Evolutionary conservation across 2,113 vertebrate species (phyloP).

Genomic region (Felis chaus): DNA sequence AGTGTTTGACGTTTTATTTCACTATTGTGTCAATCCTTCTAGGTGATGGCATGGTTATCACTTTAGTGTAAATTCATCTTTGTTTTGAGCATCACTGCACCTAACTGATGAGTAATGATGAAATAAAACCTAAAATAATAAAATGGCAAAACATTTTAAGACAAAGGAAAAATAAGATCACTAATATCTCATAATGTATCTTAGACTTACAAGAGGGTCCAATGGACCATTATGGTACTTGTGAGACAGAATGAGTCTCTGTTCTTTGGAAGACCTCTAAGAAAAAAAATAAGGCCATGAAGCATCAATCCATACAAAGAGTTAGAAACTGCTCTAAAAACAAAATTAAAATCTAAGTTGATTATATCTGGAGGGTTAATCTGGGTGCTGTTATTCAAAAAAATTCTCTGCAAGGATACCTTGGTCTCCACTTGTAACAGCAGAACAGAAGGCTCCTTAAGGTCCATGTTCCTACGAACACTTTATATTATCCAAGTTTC

Average conservation of each 20-base stretch:
- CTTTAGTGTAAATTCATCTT: neutral
- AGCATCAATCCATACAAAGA: neutral
- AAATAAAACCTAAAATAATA: neutral
- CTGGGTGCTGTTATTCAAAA: neutral
- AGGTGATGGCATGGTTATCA: neutral
- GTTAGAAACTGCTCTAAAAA: neutral
- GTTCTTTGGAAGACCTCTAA: neutral
- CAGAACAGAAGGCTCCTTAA: neutral
- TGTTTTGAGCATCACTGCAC: neutral
- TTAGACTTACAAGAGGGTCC: neutral
- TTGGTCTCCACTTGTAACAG: neutral
- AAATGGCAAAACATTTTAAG: neutral
- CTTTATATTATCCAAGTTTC: neutral
- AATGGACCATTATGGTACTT: neutral
- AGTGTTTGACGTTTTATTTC: neutral
- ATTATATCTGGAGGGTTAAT: neutral
- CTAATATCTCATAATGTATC: neutral
- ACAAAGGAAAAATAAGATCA: neutral
- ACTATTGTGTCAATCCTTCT: neutral
- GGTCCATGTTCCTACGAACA: neutral
- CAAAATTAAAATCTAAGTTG: neutral
- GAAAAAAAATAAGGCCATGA: neutral
- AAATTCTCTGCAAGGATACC: neutral
- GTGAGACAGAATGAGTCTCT: neutral
- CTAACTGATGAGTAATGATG: neutral